Conservation (phyloP, 2,113 vertebrate genomes). For the Kryptolebias marmoratus region DNA sequence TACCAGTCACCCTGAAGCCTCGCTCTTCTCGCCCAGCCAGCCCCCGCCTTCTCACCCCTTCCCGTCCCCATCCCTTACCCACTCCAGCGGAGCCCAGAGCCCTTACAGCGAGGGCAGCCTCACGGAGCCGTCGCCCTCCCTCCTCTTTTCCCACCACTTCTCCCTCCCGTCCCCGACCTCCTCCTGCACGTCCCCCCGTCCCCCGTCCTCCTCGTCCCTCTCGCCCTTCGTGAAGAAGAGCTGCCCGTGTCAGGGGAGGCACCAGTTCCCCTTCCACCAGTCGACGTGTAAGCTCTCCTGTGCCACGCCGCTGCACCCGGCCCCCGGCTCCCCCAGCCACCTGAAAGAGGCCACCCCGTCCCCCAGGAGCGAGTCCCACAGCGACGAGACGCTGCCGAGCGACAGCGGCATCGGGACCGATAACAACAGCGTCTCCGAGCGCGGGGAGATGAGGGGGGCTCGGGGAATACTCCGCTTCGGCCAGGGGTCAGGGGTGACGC, state of each 20-base stretch:
- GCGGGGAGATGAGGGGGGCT: slow-evolving; percentile 83
- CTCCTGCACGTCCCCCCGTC: slow-evolving; percentile 72
- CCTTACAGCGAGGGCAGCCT: slow-evolving; percentile 90
- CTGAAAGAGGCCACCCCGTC: slow-evolving; percentile 92
- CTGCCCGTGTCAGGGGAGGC: slow-evolving; percentile 75
- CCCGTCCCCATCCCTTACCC: slow-evolving; percentile 87
- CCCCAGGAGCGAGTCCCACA: slow-evolving; percentile 91
- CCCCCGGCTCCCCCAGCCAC: slow-evolving; percentile 76
- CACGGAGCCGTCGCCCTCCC: slow-evolving; percentile 79
- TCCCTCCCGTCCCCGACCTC: slow-evolving; percentile 75
- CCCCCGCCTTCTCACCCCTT: slow-evolving; percentile 82
- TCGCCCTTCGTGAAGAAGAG: slow-evolving; percentile 86
- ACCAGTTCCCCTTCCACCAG: slow-evolving; percentile 78
- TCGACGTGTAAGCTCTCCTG: slow-evolving; percentile 80
- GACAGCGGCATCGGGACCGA: slow-evolving; percentile 94
- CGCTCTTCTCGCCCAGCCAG: slow-evolving; percentile 77
- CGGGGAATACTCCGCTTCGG: slow-evolving; percentile 60
- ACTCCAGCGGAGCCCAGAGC: slow-evolving; percentile 92
- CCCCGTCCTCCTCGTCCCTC: slow-evolving; percentile 71
- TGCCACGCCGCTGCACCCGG: slow-evolving; percentile 77
- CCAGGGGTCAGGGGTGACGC: slow-evolving; percentile 69
- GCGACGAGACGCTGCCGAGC: slow-evolving; percentile 90
- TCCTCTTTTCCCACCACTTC: slow-evolving; percentile 69
- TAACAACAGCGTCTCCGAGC: slow-evolving; percentile 91
- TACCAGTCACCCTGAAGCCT: slow-evolving; percentile 77